Percentiles rank a stretch among this genome's conserved stretches.
Conservation (phyloP, 2,888 invertebrate species). For the Hecatera dysodea region DNA sequence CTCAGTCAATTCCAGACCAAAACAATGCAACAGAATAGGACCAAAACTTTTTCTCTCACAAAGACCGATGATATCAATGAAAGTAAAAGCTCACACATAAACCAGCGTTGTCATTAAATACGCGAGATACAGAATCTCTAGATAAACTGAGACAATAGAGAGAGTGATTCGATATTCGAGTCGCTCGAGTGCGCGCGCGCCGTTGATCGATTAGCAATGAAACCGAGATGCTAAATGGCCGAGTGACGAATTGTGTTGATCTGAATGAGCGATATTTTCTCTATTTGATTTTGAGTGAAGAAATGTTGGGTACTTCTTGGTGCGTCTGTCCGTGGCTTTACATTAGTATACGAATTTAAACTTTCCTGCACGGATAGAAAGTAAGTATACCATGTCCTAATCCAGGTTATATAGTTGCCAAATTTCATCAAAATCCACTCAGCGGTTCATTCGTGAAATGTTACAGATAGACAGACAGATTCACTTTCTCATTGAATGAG, state of each 20-base stretch:
- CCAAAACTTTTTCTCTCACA: constrained; percentile 14
- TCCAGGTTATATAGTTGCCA: neutral
- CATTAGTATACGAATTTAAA: too few species aligned
- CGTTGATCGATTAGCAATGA: constrained; percentile 81
- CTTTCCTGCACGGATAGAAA: too few species aligned
- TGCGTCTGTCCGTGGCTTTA: neutral
- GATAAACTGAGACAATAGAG: constrained; percentile 85
- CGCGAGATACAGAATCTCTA: constrained; percentile 75
- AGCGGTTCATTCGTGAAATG: neutral
- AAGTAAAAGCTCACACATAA: constrained; percentile 79
- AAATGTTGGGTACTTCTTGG: neutral
- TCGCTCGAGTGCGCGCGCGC: constrained; percentile 69
- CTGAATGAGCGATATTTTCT: constrained; percentile 43
- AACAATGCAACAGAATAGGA: constrained; percentile 9
- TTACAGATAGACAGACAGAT: neutral
- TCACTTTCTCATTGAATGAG: neutral
- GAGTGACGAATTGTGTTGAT: constrained; percentile 64
- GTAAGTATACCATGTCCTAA: too few species aligned
- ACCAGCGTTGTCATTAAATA: constrained; percentile 70
- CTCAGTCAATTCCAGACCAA: neutral
- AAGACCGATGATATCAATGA: constrained; percentile 59
- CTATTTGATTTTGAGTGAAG: constrained; percentile 21
- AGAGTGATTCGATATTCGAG: constrained; percentile 72
- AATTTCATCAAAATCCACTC: neutral
- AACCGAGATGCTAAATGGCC: constrained; percentile 74